Evolutionary conservation across 2,888 invertebrate species (phyloP), one percentile per base, ranked within the genome.

Genomic region (Ganaspis brasiliensis): DNA sequence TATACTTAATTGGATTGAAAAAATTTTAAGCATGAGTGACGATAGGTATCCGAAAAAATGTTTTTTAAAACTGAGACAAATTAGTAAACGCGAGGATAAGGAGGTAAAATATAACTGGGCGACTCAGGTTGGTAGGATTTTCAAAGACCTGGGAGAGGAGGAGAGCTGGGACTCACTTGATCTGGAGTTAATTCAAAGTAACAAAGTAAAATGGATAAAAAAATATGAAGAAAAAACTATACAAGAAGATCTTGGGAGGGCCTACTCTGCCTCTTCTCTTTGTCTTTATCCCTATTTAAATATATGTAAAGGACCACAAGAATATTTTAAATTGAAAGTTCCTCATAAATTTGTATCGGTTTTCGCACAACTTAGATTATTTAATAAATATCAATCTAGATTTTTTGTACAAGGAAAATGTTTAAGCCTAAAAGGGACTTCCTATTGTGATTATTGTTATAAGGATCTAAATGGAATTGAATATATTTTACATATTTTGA

Each of bases 221-320:
- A 52, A 52, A 8, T 52, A 52, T 19, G 52, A 52, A 52, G 16
- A 52, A 52, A 49, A 52, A 52, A 52, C 16, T 52, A 10, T 40
- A 9, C 14, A 52, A 19, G 19, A 52, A 9, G 19, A 40, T 19
- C 52, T 19, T 52, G 8, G 52, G 16, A 52, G 52, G 19, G 9
- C 16, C 52, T 19, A 8, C 52, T 2, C 52, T 8, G n/a, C 52
- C 19, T 52, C 52, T 19, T 19, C 52, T 19, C 52, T 19, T 19
- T 52, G 52, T 16, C n/a, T 52, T 52, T 52, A 52, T 16, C 19
- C 52, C 2, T 52, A 19, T 52, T 52, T 52, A 8, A 19, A 52
- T 19, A 16, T 8, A 16, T 16, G 1, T 19, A 52, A 52, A n/a
- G 52, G 5, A 8, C 19, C 52, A 52, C 52, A 52, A 6, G 52